Percentiles rank a stretch among this genome's conserved stretches.
These are phyloP conservation scores for Odontamblyopus lacepedii DNA, from an alignment of 2,797 vertebrate genomes.

Conservation along the genomic window DNA sequence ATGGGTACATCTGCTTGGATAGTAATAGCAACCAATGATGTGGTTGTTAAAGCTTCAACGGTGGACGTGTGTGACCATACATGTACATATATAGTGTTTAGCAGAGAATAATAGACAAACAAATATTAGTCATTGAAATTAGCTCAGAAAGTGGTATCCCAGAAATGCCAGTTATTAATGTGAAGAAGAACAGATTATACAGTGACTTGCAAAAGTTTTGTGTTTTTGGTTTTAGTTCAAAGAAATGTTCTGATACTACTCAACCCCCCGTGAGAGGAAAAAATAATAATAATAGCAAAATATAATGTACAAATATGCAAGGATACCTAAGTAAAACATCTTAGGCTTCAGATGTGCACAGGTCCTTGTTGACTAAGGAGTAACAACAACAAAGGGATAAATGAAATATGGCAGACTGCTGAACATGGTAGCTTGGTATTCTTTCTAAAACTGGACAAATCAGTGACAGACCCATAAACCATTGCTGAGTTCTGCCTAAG, in stretches of 20 bases:
- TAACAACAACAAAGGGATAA: conserved; percentile 11
- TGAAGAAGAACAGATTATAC: not conserved
- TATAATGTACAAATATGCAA: not conserved
- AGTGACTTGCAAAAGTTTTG: not conserved
- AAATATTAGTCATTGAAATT: not conserved
- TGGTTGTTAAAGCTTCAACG: conserved; percentile 16
- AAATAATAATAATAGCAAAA: not conserved
- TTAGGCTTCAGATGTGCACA: not conserved
- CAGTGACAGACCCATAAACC: conserved; percentile 46
- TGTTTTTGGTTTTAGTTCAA: too few relatives aligned
- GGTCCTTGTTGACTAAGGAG: not conserved
- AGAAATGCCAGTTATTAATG: not conserved
- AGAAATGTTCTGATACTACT: too few relatives aligned
- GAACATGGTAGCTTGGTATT: conserved; percentile 18
- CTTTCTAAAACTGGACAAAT: conserved; percentile 15
- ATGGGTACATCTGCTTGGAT: conserved; percentile 42
- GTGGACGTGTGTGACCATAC: not conserved
- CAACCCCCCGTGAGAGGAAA: not conserved
- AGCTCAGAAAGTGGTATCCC: too few relatives aligned
- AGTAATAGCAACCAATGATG: conserved; percentile 22
- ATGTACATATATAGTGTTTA: not conserved
- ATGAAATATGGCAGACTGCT: conserved; percentile 28
- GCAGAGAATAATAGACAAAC: not conserved
- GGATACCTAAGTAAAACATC: not conserved
- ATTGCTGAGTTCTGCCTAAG: conserved; percentile 34